phyloP scores from a whole-genome alignment of 2,888 invertebrate species.

The Therioaphis trifolii region DNA sequence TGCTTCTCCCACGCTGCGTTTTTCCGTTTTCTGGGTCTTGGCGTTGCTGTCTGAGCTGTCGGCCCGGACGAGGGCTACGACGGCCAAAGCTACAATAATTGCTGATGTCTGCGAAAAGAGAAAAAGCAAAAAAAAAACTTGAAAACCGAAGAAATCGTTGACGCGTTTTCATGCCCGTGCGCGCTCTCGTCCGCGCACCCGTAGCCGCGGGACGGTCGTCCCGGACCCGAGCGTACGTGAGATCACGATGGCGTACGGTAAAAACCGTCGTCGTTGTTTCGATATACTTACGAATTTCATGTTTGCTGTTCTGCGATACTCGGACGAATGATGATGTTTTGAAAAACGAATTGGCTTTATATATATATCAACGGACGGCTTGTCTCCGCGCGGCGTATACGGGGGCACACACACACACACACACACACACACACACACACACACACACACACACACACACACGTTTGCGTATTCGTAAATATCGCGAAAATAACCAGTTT shows the following conservation, averaged over 20 bases:
- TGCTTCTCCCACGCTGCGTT: constrained; percentile 24
- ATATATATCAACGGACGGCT: not conserved
- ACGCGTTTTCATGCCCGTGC: not conserved
- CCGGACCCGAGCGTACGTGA: too few relatives aligned
- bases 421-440: too few relatives aligned
- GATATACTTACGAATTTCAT: constrained; percentile 58
- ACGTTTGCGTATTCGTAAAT: not conserved
- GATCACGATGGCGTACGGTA: too few relatives aligned
- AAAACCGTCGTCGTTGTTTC: not conserved
- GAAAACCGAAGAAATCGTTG: not conserved
- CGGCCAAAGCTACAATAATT: constrained; percentile 39
- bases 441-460: too few relatives aligned
- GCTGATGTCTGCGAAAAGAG: constrained; percentile 24
- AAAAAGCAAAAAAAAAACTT: not conserved
- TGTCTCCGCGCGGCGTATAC: not conserved
- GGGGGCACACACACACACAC: too few relatives aligned
- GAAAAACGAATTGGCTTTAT: constrained; percentile 40
- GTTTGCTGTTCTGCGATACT: constrained; percentile 27
- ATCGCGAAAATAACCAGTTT: constrained; percentile 58
- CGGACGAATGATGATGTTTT: constrained; percentile 44
- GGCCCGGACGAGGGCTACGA: constrained; percentile 51
- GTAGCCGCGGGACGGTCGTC: not conserved
- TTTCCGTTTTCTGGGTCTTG: constrained; percentile 23
- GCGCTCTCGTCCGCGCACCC: not conserved
- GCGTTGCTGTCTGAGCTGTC: constrained; percentile 33